phyloP scores from a whole-genome alignment of 2,888 invertebrate species.

The Bellardia bayeri region DNA sequence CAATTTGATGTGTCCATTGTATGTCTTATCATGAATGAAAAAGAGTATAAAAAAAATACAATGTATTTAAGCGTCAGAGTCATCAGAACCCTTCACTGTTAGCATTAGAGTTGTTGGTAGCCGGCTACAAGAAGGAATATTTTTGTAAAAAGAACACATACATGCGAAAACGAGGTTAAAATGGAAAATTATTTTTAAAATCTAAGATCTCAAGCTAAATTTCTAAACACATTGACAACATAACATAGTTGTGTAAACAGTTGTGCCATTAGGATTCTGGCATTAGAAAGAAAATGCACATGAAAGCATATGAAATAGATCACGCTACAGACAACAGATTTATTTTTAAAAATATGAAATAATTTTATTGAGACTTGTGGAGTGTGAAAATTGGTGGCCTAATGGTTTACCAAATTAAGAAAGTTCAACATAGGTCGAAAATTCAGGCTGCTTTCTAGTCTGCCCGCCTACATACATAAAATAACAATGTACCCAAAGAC shows the following conservation, averaged over 20 bases:
- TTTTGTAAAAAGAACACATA: neutral
- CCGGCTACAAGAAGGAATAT: slow-evolving; percentile 28
- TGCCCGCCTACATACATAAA: slow-evolving; percentile 13
- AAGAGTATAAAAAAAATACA: slow-evolving; percentile 47
- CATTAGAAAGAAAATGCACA: too few species aligned
- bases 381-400: too few species aligned
- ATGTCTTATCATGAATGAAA: slow-evolving; percentile 80
- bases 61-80: slow-evolving; percentile 57
- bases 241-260: too few species aligned
- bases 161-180: neutral
- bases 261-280: too few species aligned
- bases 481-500: slow-evolving; percentile 61
- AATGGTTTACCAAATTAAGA: too few species aligned
- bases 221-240: too few species aligned
- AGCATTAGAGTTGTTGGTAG: slow-evolving; percentile 24
- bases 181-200: neutral
- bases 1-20: slow-evolving; percentile 83
- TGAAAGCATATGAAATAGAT: too few species aligned
- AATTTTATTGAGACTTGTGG: too few species aligned
- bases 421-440: too few species aligned
- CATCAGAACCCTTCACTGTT: slow-evolving; percentile 75
- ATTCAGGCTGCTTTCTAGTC: neutral
- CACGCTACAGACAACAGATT: too few species aligned
- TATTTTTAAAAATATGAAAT: too few species aligned
- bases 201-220: too few species aligned